Evolutionary conservation across 2,888 invertebrate genomes (phyloP), one percentile per base, ranked within the genome.

Genomic region (Cerceris rybyensis): DNA sequence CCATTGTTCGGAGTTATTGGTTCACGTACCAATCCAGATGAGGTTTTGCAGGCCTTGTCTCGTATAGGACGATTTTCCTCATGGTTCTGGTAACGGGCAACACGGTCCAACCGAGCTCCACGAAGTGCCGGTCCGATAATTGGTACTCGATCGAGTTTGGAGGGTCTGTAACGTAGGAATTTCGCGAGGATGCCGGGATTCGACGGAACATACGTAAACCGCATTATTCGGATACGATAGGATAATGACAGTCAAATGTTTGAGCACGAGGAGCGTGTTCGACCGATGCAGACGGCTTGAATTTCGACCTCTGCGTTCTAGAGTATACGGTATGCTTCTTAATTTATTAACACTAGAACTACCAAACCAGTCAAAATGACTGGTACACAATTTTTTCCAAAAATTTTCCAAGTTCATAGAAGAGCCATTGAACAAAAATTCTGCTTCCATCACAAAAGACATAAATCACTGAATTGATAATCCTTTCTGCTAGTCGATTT

Each of bases 111-210:
- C 87, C 87, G 39, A 84, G 82, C 28, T 87, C 70, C 68, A 84
- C 76, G 72, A 86, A 91, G 73, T 81, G 75, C 70, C 78, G 72
- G 80, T 89, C 78, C 74, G 90, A 90, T 85, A 90, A 88, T 86
- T 88, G 90, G 80, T 89, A 90, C 78, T 87, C 78, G 75, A 91
- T 91, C 79, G 82, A 64, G 80, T 86, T 87, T 70, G 83, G 66
- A 70, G 83, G 64, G 66, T 65, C 87, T 88, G 75, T 69, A 81
- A 83, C 74, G 74, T 64, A 70, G 80, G 78, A 85, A 85, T 86
- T 83, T 85, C 63, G 70, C 68, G 73, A 78, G 80, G 72, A 77
- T 73, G 63, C 70, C 57, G 70, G 57, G 75, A 70, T 72, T 70
- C 65, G 70, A 42, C 60, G 57, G 67, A 16, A 72, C 68, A 64